Percentiles rank a stretch among this genome's conserved stretches.
Conservation (phyloP, 2,113 vertebrate species). For the Poicephalus meyeri region DNA sequence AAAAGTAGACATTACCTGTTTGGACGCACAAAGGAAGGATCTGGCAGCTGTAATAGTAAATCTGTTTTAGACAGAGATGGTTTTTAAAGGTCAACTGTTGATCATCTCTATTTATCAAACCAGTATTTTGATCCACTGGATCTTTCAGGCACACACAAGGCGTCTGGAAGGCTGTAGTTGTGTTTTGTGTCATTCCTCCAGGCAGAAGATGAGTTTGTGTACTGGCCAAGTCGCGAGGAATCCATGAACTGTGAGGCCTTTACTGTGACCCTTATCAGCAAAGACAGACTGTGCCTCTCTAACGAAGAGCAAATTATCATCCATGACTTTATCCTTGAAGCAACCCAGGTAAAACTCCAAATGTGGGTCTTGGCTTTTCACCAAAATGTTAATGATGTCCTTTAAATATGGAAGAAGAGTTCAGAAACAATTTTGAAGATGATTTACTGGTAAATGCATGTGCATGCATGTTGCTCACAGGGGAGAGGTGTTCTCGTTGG, state of each 20-base stretch:
- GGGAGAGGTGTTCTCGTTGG: background rate
- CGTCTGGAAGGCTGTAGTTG: background rate
- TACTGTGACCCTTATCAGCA: slow-evolving; percentile 98
- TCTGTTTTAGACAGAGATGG: background rate
- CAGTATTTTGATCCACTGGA: slow-evolving; percentile 52
- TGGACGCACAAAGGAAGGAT: background rate
- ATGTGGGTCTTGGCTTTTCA: background rate
- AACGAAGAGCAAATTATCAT: slow-evolving; percentile 99
- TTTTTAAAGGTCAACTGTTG: slow-evolving; percentile 30
- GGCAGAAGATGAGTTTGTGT: slow-evolving; percentile 99
- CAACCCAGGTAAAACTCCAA: slow-evolving; percentile 87
- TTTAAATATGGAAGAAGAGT: background rate
- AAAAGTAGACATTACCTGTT: slow-evolving; percentile 27
- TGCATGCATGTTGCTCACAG: background rate
- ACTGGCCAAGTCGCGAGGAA: slow-evolving; percentile 98
- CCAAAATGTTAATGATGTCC: background rate
- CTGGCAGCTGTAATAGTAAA: background rate
- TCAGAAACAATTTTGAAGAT: background rate
- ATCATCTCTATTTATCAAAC: slow-evolving; percentile 32
- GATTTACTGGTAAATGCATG: background rate
- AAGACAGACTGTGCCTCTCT: slow-evolving; percentile 97
- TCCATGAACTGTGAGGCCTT: slow-evolving; percentile 99
- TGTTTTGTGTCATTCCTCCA: slow-evolving; percentile 61
- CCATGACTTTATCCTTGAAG: slow-evolving; percentile 99
- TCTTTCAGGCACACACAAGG: background rate